Conservation (phyloP, 2,888 invertebrate genomes). For the Nephrocerus scutellatus region DNA sequence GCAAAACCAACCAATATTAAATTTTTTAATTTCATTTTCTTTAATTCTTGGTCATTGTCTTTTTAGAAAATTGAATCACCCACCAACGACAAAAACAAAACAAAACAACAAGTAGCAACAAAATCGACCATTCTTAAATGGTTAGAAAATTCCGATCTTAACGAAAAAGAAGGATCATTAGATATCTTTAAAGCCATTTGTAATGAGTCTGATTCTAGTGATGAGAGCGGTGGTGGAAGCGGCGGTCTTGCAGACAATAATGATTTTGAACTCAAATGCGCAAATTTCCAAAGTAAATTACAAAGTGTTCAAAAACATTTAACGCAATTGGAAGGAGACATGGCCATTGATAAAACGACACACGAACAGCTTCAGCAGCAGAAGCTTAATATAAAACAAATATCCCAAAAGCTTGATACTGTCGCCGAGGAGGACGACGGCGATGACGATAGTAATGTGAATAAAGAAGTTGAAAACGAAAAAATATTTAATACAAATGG, state of each 20-base stretch:
- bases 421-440: constrained; percentile 15
- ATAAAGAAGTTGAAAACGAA: constrained; percentile 9
- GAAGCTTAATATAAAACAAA: no score
- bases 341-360: constrained; percentile 20
- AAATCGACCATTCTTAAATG: constrained; percentile 40
- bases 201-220: constrained; percentile 36
- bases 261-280: constrained; percentile 22
- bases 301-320: constrained; percentile 26
- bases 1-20: no score
- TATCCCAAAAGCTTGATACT: no score
- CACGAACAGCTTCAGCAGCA: no score
- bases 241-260: constrained; percentile 25
- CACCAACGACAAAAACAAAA: constrained; percentile 10
- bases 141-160: constrained; percentile 45
- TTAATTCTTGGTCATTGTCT: background rate
- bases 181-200: constrained; percentile 45
- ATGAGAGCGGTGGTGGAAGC: constrained; percentile 25
- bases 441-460: constrained; percentile 11
- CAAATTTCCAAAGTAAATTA: constrained; percentile 25
- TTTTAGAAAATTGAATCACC: constrained; percentile 4
- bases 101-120: constrained; percentile 12
- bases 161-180: constrained; percentile 38
- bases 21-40: background rate
- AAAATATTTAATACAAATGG: constrained; percentile 14
- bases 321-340: constrained; percentile 26